Conservation (phyloP, 2,113 vertebrate genomes). For the Lasiurus cinereus region DNA sequence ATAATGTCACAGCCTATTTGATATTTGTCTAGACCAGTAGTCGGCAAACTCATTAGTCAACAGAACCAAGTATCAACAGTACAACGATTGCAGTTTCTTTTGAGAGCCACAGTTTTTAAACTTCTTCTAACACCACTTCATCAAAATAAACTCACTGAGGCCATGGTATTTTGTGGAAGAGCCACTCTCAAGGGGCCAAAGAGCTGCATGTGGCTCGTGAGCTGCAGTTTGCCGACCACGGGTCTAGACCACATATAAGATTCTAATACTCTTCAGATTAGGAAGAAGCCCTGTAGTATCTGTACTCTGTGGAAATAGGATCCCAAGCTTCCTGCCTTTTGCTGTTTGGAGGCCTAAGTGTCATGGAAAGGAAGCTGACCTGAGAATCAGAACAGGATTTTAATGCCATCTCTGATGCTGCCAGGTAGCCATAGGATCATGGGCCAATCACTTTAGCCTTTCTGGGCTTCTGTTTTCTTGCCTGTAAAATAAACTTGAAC, state of each 20-base stretch:
- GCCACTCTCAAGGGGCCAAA: too few relatives aligned
- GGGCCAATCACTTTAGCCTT: not conserved
- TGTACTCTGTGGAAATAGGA: slow-evolving; percentile 15
- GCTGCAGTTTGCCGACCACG: too few relatives aligned
- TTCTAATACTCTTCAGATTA: slow-evolving; percentile 6
- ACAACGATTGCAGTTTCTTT: too few relatives aligned
- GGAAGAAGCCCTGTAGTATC: not conserved
- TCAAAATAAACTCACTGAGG: too few relatives aligned
- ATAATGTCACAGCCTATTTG: not conserved
- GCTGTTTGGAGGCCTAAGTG: not conserved
- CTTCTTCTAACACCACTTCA: too few relatives aligned
- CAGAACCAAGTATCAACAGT: too few relatives aligned
- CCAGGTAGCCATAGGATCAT: not conserved
- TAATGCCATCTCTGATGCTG: not conserved
- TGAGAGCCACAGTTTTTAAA: too few relatives aligned
- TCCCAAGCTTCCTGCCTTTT: slow-evolving; percentile 1
- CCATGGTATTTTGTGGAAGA: too few relatives aligned
- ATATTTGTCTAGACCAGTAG: not conserved
- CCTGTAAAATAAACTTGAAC: not conserved
- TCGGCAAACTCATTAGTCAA: too few relatives aligned
- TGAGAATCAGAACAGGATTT: slow-evolving; percentile 19
- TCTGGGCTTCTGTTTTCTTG: slow-evolving; percentile 6
- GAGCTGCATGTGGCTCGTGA: too few relatives aligned
- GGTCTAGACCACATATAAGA: not conserved
- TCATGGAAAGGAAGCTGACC: slow-evolving; percentile 30